These are phyloP conservation scores for Temnothorax nylanderi DNA, from an alignment of 1,140 invertebrate species.

Conservation along the genomic window DNA sequence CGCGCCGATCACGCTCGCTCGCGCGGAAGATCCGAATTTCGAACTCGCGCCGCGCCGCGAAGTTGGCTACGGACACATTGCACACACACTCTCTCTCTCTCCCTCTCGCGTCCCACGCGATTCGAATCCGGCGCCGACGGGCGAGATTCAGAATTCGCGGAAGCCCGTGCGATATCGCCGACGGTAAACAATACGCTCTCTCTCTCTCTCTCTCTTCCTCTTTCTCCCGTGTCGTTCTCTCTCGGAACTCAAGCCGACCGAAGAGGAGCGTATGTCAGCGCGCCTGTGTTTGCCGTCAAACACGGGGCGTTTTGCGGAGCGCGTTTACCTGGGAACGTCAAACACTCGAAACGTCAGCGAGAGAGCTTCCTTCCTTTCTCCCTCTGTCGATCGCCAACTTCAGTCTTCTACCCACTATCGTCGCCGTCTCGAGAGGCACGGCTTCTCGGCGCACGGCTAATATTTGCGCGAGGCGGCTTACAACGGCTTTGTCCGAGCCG, in stretches of 20 bases:
- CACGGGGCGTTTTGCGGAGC: slow-evolving; percentile 59
- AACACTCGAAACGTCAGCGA: slow-evolving; percentile 48
- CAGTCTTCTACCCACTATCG: neutral
- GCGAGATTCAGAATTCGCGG: slow-evolving; percentile 17
- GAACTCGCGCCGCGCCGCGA: neutral
- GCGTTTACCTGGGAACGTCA: slow-evolving; percentile 64
- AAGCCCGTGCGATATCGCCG: neutral
- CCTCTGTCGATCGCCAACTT: neutral
- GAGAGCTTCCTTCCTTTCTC: slow-evolving; percentile 19
- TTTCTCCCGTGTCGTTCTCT: neutral
- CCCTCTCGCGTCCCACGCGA: too few species aligned
- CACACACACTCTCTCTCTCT: too few species aligned
- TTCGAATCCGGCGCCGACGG: neutral
- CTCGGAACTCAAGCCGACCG: neutral
- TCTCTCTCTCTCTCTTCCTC: neutral
- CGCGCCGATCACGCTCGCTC: neutral
- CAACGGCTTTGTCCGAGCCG: slow-evolving; percentile 4
- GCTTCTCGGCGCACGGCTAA: neutral
- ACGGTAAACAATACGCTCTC: slow-evolving; percentile 18
- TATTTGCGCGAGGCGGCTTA: slow-evolving; percentile 30
- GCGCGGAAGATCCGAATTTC: neutral
- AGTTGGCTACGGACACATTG: neutral
- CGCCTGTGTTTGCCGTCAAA: slow-evolving; percentile 72
- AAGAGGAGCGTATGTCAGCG: neutral
- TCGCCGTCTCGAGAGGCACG: neutral